Evolutionary conservation across 2,888 invertebrate species (phyloP), one percentile per base, ranked within the genome.

Genomic region (Rhabditoides inermis): DNA sequence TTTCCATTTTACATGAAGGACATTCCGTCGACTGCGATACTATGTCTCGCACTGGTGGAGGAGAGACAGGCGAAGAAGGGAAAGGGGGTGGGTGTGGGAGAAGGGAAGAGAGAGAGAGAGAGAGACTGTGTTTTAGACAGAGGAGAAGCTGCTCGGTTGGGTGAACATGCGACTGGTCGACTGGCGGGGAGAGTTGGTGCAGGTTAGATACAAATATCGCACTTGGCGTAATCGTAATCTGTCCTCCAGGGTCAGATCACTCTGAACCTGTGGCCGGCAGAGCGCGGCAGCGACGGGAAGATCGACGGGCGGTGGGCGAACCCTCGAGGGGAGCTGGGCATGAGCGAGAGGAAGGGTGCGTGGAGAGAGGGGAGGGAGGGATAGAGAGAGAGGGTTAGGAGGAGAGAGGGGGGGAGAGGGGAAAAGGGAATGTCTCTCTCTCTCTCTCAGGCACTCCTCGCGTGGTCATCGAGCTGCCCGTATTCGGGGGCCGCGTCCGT

Each of bases 151-250:
- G 47, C 65, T 83, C 36, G 82, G 81, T 2, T 83, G 82, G 82
- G 81, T 79, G 32, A 83, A 83, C 68, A 69, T 83, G 27, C 80
- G 81, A 58, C 63, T 83, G 60, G 82, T 83, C 72, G 82, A 83
- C 69, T 83, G 81, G 75, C 77, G 78, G 60, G 77, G 78, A 46
- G 75, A 78, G 22, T 71, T 83, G n/a, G 68, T 80, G 46, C 77
- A 77, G 52, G 82, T 80, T 46, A 79, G 79, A 18, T 1, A 6
- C 23, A 44, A 44, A 44, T 12, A 2, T n/a, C n/a, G n/a, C n/a
- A n/a, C n/a, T n/a, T n/a, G n/a, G n/a, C n/a, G n/a, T 44, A 15
- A 25, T 20, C 12, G 23, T 18, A 15, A 44, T 26, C 23, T 1
- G 15, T 23, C 12, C 6, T 44, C 12, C 1, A 7, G 22, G 44